Percentiles rank a stretch among this genome's conserved stretches.
phyloP scores from a whole-genome alignment of 2,113 vertebrate genomes.

The Ciconia maguari region DNA sequence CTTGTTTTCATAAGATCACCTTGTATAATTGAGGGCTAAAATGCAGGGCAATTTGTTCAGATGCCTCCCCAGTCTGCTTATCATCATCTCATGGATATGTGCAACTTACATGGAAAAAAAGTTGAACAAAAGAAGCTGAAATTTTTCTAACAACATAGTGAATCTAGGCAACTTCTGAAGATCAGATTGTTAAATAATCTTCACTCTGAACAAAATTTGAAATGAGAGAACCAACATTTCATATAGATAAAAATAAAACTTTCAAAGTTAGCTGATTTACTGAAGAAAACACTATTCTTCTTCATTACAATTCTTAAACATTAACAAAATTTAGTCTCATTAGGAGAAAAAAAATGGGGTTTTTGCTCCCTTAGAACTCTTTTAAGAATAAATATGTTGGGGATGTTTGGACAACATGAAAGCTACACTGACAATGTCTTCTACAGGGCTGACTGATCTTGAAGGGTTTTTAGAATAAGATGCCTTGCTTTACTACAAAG shows the following conservation, averaged over 20 bases:
- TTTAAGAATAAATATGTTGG: background rate
- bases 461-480: background rate
- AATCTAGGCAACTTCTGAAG: background rate
- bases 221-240: background rate
- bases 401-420: background rate
- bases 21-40: conserved; percentile 61
- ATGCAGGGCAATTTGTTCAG: conserved; percentile 56
- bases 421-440: background rate
- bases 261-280: background rate
- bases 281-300: background rate
- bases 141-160: background rate
- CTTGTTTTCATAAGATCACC: conserved; percentile 65
- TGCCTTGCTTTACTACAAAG: background rate
- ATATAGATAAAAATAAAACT: background rate
- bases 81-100: conserved; percentile 16
- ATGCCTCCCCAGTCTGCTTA: conserved; percentile 50
- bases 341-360: background rate
- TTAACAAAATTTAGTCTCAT: background rate
- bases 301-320: background rate
- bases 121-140: background rate
- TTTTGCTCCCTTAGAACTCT: background rate
- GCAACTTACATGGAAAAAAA: background rate
- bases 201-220: background rate
- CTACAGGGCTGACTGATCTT: background rate
- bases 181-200: background rate